Base-by-base conservation (phyloP, 35 echinoderm and acorn worm genomes). In the Heliocidaris erythrogramma region DNA sequence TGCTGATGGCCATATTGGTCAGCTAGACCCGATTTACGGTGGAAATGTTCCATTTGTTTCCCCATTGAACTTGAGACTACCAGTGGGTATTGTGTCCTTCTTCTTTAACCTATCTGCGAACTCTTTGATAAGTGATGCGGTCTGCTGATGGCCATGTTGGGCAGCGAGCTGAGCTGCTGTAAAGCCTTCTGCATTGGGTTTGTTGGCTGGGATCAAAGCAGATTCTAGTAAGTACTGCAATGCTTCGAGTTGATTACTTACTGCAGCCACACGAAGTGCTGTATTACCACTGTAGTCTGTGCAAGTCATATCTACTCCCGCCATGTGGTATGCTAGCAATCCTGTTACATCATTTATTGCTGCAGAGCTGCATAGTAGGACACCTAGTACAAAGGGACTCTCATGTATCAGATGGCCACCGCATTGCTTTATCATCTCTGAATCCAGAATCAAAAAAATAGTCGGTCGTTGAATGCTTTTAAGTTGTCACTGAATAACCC, bases 331-430 rank as follows among this genome's bases (percentile, higher is more conserved):
- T 21, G 98, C 97, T 94, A 95, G 88, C 10, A 97, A 32, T 6
- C 60, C 52, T 52, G 88, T 93, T 13, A 94, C 88, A 93, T 95
- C 95, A 85, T 95, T 95, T 56, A 94, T 60, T 13, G 94, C 92
- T 93, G 96, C 98, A 94, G 96, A 94, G 88, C 98, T 99, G 90
- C 96, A 94, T 10, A 97, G 35, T 7, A 92, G 94, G 1, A 89
- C 91, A 31, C 71, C 95, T 13, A 97, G 48, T 49, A 95, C 96
- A 52, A 89, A 87, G 49, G 90, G 94, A 32, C 85, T 97, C 60
- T 95, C 96, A 91, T 94, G 85, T 71, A 97, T 94, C 32, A 97
- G 91, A 47, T 97, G 97, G 30, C 89, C 97, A 78, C 97, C 97
- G 14, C 95, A 95, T 30, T 95, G 30, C 48, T 78, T 94, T 30